Percentiles rank a stretch among this genome's conserved stretches.
Conservation (phyloP, 2,888 invertebrate genomes). For the Orthosia incerta region DNA sequence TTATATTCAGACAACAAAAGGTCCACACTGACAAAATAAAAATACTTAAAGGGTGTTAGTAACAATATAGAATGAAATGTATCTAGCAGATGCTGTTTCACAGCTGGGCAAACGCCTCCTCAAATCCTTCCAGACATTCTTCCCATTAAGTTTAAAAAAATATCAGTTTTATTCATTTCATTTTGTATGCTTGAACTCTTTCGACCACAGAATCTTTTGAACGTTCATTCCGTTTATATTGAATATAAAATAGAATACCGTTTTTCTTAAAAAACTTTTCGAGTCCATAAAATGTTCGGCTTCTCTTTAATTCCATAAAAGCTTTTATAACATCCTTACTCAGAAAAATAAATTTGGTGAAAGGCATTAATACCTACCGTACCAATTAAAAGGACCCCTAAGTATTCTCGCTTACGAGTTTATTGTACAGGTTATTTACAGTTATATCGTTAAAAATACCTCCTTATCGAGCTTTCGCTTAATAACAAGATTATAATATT, state of each 20-base stretch:
- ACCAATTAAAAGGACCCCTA: not conserved
- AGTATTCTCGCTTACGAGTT: not conserved
- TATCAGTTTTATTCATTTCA: not conserved
- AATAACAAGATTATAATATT: slow-evolving; percentile 6
- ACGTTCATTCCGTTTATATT: not conserved
- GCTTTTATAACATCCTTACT: slow-evolving; percentile 9
- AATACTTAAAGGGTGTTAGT: no score
- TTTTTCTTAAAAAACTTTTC: not conserved
- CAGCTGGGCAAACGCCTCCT: no score
- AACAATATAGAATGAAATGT: no score
- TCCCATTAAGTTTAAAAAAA: no score
- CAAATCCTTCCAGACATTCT: no score
- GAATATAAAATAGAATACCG: not conserved
- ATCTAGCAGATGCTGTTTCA: no score
- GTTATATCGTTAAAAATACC: not conserved
- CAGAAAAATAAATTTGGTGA: slow-evolving; percentile 14
- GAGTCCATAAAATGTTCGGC: not conserved
- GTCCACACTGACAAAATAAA: no score
- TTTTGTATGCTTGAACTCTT: not conserved
- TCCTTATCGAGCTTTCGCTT: slow-evolving; percentile 28
- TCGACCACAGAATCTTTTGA: not conserved
- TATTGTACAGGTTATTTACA: not conserved
- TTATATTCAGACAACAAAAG: no score
- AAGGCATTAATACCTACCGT: slow-evolving; percentile 7
- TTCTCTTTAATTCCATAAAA: not conserved